phyloP scores from a whole-genome alignment of 1,140 invertebrate species.

The Papilio polytes region DNA sequence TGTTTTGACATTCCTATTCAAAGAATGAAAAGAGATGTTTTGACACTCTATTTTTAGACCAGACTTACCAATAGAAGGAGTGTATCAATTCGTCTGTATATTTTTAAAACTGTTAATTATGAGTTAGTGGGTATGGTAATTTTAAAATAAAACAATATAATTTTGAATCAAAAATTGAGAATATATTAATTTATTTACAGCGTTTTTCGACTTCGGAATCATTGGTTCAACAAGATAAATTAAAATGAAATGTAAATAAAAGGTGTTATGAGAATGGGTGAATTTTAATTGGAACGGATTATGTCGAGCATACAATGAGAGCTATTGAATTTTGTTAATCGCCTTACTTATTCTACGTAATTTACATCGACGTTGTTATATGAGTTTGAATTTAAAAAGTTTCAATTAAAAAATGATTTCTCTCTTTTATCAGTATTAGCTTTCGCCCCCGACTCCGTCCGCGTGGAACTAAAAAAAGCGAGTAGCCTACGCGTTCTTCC shows the following conservation, averaged over 20 bases:
- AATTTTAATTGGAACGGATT: constrained; percentile 21
- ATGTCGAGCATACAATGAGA: neutral
- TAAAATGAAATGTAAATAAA: constrained; percentile 17
- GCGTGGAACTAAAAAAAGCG: too few relatives aligned
- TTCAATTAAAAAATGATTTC: too few relatives aligned
- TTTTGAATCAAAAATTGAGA: neutral
- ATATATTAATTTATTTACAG: neutral
- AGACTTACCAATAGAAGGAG: too few relatives aligned
- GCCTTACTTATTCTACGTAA: neutral
- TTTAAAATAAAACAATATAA: neutral
- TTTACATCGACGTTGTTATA: neutral
- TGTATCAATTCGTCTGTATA: too few relatives aligned
- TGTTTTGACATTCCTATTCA: neutral
- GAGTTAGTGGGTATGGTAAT: neutral
- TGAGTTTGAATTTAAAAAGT: too few relatives aligned
- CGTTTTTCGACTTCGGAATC: neutral
- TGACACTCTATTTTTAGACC: neutral
- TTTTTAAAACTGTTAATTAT: too few relatives aligned
- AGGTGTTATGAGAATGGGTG: neutral
- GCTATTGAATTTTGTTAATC: constrained; percentile 9
- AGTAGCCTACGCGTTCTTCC: too few relatives aligned
- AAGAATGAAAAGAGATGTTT: neutral
- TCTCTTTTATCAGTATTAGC: too few relatives aligned
- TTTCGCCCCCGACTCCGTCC: too few relatives aligned
- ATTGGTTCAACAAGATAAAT: neutral